Base-by-base conservation (phyloP, 2,797 vertebrate species). In the Crenichthys baileyi region DNA sequence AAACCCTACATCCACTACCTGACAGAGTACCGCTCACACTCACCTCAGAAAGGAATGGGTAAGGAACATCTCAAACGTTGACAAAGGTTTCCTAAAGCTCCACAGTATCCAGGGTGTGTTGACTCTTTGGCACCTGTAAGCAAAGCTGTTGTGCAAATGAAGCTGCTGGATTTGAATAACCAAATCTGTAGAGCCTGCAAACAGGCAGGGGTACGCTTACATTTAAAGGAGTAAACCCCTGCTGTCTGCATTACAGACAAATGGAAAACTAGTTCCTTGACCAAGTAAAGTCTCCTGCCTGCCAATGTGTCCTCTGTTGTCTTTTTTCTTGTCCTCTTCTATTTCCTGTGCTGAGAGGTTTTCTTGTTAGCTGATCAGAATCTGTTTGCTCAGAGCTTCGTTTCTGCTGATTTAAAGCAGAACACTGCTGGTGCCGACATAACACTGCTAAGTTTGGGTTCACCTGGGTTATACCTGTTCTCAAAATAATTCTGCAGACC, bases 21-120 rank as follows among this genome's bases (percentile, higher is more conserved):
- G 83, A 97, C 92, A 7, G 98, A 99, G 58, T 97, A 97, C 90
- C 97, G 96, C 80, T 99, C 98, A 51, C 77, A 41, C 46, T 90
- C 95, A 81, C 98, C 98, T 26, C 98, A 99, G 95, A 99, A 99
- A 92, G 98, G 98, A 93, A 94, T 99, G 76, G 97, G 98, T 99
- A 91, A 96, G 97, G 89, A 73, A 68, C 53, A 65, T 46, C 41
- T 65, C 12, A 48, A 13, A 48, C 12, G 46, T 13, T 61, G 31
- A 50, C 12, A 44, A 67, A 73, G 50, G 11, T 29, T 41, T 4
- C 13, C 6, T 5, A 11, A 29, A 58, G 39, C 44, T 15, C 12
- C 1, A 15, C 1, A 0, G 4, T 20, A 24, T 9, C 5, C 75
- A 72, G 60, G 2, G 71, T 6, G 0, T n/a, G 44, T 77, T 76